phyloP scores from a whole-genome alignment of 2,797 vertebrate genomes.

The Menidia menidia region DNA sequence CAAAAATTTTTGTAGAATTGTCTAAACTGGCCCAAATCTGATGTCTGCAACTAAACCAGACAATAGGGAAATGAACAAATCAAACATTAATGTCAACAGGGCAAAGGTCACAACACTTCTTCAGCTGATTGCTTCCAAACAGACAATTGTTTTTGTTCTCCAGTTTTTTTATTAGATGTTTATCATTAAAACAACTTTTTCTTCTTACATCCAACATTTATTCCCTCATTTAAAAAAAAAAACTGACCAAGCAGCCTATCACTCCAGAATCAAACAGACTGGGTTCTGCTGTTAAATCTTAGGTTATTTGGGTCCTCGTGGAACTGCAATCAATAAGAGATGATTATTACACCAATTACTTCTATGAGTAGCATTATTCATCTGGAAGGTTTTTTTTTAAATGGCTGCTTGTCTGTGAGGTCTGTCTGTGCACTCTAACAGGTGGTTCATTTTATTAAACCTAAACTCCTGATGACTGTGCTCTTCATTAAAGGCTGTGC shows the following conservation, averaged over 20 bases:
- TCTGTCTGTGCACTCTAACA: constrained; percentile 57
- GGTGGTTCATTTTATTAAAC: constrained; percentile 85
- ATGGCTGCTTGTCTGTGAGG: constrained; percentile 61
- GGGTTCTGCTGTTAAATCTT: constrained; percentile 66
- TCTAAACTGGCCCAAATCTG: too few relatives aligned
- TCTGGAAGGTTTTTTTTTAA: constrained; percentile 43
- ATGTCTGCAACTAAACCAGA: too few relatives aligned
- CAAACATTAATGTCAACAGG: too few relatives aligned
- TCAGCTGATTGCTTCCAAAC: too few relatives aligned
- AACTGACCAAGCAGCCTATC: constrained; percentile 36
- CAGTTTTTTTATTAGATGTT: too few relatives aligned
- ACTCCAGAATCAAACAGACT: constrained; percentile 12
- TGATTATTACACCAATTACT: constrained; percentile 19
- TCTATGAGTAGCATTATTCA: constrained; percentile 56
- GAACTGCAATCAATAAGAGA: constrained; percentile 23
- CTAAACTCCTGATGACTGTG: constrained; percentile 76
- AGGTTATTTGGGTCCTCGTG: constrained; percentile 43
- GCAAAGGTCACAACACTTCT: too few relatives aligned
- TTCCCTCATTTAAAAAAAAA: constrained; percentile 26
- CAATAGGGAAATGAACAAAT: too few relatives aligned
- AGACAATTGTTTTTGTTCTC: too few relatives aligned
- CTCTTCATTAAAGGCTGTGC: constrained; percentile 82
- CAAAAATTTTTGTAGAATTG: too few relatives aligned
- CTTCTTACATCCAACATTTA: constrained; percentile 1
- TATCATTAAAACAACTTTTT: constrained; percentile 3